Evolutionary conservation across 2,113 vertebrate genomes (phyloP).

Genomic region (Indicator indicator): DNA sequence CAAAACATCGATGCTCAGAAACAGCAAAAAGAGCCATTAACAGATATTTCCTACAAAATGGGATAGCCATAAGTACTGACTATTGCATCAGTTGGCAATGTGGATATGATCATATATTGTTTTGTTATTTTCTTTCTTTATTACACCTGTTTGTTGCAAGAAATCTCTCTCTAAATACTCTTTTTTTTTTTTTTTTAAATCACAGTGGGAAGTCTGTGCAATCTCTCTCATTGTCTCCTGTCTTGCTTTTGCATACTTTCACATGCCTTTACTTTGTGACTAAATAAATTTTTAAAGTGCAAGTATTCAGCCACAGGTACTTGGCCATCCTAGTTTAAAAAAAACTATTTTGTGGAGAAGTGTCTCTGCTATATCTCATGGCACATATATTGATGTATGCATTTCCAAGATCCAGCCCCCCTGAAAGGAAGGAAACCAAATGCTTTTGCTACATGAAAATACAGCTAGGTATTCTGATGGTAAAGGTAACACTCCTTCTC

Average conservation of each 20-base stretch:
- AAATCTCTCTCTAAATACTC: background rate
- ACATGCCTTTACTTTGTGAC: background rate
- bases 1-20: constrained; percentile 11
- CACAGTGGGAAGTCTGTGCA: background rate
- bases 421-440: background rate
- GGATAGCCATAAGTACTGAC: background rate
- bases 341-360: background rate
- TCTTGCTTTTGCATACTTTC: background rate
- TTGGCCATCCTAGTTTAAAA: background rate
- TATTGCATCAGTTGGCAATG: background rate
- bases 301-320: background rate
- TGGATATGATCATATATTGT: background rate
- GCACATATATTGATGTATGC: background rate
- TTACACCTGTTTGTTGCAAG: background rate
- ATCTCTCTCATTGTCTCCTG: background rate
- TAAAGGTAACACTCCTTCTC: constrained; percentile 3
- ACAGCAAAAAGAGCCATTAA: background rate
- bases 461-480: background rate
- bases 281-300: background rate
- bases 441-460: background rate
- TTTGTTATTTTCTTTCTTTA: background rate
- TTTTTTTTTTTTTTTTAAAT: background rate
- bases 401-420: background rate
- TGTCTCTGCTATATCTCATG: background rate
- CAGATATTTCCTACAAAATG: constrained; percentile 20